These are phyloP conservation scores for Andrena haemorrhoa DNA, from an alignment of 2,888 invertebrate genomes.

Conservation along the genomic window DNA sequence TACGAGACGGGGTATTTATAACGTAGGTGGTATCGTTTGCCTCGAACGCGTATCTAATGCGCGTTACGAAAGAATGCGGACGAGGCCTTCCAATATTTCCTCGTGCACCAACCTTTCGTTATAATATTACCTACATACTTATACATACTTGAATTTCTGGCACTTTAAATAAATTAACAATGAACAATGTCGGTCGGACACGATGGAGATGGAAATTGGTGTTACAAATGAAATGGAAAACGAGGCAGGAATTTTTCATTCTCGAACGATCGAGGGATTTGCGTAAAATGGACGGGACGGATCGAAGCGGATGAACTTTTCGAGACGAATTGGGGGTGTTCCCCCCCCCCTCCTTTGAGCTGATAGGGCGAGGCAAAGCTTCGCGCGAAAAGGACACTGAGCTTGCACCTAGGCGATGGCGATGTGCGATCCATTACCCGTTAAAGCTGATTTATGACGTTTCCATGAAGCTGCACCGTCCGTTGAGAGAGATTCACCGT, in stretches of 20 bases:
- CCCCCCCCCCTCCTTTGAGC: background rate
- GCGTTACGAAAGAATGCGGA: conserved; percentile 23
- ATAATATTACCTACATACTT: too few species aligned
- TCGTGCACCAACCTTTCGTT: conserved; percentile 8
- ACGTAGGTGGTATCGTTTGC: conserved; percentile 11
- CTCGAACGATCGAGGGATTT: background rate
- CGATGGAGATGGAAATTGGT: too few species aligned
- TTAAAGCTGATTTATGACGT: conserved; percentile 24
- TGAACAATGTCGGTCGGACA: too few species aligned
- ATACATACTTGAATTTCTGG: too few species aligned
- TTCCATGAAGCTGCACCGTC: background rate
- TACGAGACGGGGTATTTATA: conserved; percentile 49
- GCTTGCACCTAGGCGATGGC: background rate
- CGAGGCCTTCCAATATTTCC: conserved; percentile 5
- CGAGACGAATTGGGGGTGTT: background rate
- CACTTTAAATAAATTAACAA: too few species aligned
- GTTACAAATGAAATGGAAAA: background rate
- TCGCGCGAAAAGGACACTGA: background rate
- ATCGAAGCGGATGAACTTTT: background rate
- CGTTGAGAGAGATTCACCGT: background rate
- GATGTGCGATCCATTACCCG: background rate
- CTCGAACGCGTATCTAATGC: background rate
- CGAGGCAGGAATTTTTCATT: background rate
- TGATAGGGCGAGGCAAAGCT: background rate
- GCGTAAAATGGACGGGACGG: background rate